Percentiles rank a stretch among this genome's conserved stretches.
These are phyloP conservation scores for Aquatica leii DNA, from an alignment of 2,888 invertebrate genomes.

Conservation along the genomic window DNA sequence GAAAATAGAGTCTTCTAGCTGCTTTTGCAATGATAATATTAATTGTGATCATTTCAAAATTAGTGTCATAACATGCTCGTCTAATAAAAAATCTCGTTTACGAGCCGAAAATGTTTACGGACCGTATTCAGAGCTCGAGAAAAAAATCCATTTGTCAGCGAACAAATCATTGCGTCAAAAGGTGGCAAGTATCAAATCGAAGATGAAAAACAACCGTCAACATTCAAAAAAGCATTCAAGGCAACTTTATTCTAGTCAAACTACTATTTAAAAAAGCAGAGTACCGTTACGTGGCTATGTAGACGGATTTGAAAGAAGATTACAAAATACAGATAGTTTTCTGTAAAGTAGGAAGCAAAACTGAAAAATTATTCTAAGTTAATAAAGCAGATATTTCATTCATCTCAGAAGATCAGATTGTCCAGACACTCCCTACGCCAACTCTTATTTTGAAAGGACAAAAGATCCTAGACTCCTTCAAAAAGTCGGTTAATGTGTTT, in stretches of 20 bases:
- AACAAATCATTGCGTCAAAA: neutral
- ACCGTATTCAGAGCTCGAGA: neutral
- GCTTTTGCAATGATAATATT: constrained; percentile 5
- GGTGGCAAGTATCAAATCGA: neutral
- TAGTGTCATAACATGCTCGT: neutral
- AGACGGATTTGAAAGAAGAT: neutral
- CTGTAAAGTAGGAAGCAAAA: neutral
- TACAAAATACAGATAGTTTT: neutral
- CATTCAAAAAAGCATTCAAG: neutral
- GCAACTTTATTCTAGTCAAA: constrained; percentile 2
- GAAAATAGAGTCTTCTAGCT: constrained; percentile 2
- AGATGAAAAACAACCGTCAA: neutral
- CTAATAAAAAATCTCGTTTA: neutral
- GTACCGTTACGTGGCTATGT: constrained; percentile 1
- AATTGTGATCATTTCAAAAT: constrained; percentile 1
- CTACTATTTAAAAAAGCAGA: constrained; percentile 1
- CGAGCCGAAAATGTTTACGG: neutral
- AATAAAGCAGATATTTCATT: neutral
- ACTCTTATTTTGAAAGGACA: constrained; percentile 23
- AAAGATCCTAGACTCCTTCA: constrained; percentile 19
- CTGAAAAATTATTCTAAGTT: neutral
- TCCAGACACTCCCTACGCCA: constrained; percentile 14
- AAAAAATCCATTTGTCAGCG: neutral
- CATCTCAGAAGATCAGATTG: too few relatives aligned
- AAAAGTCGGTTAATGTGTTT: constrained; percentile 19